phyloP scores from a whole-genome alignment of 1,140 invertebrate species.

The Drosophila albomicans region DNA sequence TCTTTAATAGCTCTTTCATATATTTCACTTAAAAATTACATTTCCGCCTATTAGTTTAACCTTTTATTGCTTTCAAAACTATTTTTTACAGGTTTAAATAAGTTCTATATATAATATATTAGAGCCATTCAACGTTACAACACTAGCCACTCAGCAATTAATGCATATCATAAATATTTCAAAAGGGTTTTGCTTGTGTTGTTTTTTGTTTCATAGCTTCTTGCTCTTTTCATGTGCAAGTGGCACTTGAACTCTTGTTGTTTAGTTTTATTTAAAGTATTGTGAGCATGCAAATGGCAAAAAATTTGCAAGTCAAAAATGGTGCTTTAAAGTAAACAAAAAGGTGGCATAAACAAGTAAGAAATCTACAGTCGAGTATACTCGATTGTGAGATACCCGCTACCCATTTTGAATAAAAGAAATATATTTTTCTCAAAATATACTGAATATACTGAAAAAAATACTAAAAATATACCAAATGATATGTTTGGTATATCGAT shows the following conservation, averaged over 20 bases:
- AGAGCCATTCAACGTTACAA: not conserved
- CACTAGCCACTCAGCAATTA: not conserved
- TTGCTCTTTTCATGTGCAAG: slow-evolving; percentile 6
- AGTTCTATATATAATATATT: not conserved
- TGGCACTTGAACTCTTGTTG: slow-evolving; percentile 9
- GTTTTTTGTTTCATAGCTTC: not conserved
- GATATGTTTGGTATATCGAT: too few species aligned
- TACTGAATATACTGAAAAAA: too few species aligned
- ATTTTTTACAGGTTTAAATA: too few species aligned
- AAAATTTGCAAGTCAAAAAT: slow-evolving; percentile 74
- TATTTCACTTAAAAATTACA: too few species aligned
- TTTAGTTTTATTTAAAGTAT: not conserved
- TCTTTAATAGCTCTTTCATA: too few species aligned
- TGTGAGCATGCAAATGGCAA: slow-evolving; percentile 32
- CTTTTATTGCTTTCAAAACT: too few species aligned
- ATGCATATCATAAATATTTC: slow-evolving; percentile 21
- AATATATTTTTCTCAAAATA: too few species aligned
- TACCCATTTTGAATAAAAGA: too few species aligned
- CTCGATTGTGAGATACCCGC: too few species aligned
- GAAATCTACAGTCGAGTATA: too few species aligned
- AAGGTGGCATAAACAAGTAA: slow-evolving; percentile 5
- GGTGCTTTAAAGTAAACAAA: slow-evolving; percentile 1
- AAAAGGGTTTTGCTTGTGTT: not conserved
- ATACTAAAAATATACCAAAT: too few species aligned
- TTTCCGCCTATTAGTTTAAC: too few species aligned